These are phyloP conservation scores for Nymphicus hollandicus DNA, from an alignment of 2,113 vertebrate species.

Conservation along the genomic window DNA sequence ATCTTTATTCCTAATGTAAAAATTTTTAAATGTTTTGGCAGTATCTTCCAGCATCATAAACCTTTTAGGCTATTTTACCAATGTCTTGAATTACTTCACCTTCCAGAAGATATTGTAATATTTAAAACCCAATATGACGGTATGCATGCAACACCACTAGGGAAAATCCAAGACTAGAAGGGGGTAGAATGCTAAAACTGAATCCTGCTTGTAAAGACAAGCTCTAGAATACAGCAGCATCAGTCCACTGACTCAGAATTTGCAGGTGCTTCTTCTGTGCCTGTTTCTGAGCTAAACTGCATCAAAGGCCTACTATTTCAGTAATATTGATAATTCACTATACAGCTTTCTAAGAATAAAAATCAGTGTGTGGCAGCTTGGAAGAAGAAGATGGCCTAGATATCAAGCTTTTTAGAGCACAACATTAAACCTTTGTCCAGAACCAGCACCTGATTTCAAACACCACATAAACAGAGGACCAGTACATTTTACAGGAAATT, in stretches of 20 bases:
- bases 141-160: neutral
- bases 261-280: neutral
- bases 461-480: neutral
- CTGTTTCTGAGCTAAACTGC: neutral
- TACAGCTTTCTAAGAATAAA: neutral
- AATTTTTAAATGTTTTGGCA: neutral
- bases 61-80: neutral
- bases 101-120: neutral
- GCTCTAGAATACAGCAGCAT: neutral
- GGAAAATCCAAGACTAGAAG: neutral
- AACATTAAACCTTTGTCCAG: neutral
- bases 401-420: neutral
- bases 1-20: neutral
- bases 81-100: neutral
- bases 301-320: neutral
- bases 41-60: neutral
- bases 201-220: neutral
- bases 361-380: neutral
- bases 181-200: neutral
- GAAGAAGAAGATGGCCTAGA: neutral
- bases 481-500: neutral
- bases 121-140: neutral
- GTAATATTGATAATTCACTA: neutral
- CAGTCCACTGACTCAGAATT: neutral
- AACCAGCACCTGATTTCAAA: neutral